Evolutionary conservation across 2,888 invertebrate genomes (phyloP), one percentile per base, ranked within the genome.

Genomic region (Pseudolycoriella hygida): DNA sequence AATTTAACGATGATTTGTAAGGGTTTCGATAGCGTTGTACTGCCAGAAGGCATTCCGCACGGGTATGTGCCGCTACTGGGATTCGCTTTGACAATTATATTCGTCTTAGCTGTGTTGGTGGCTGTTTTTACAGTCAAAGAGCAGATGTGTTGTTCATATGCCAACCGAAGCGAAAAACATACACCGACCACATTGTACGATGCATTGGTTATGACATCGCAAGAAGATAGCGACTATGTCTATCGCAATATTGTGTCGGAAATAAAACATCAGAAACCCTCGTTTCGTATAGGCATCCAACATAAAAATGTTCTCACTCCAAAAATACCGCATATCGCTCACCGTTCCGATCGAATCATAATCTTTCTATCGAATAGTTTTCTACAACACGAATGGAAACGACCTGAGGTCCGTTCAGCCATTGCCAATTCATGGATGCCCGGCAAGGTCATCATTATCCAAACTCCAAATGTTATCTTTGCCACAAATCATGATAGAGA

Each of bases 371-470:
- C 92, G 30, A 75, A 85, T 57, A 84, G 88, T 67, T 88, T 92
- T 65, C 71, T 93, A 58, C 81, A 86, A 64, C 89, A 88, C 45
- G 92, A 93, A 63, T 94, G 93, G 93, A 81, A 86, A 51, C 76
- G 87, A 50, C 81, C 81, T 60, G 92, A 93, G 63, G 82, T 93
- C 62, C 80, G 89, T 50, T 12, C 17, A n/a, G 39, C 39, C 8
- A 17, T 44, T 17, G 38, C 38, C 2, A 44, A 44, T 39, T 44
- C 44, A 30, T 39, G 44, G 39, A 39, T 39, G 39, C 44, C 44
- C 11, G 44, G 44, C n/a, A 38, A 39, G 17, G 44, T 44, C 11
- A 44, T 44, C 17, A 15, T 44, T 5, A 39, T 44, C 11, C 44
- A 44, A 30, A 15, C 44, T 3, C 39, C 44, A 17, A 44, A 44